Percentiles rank a stretch among this genome's conserved stretches.
These are phyloP conservation scores for Brachypodius melanocephalos DNA, from an alignment of 2,113 vertebrate genomes.

Conservation along the genomic window DNA sequence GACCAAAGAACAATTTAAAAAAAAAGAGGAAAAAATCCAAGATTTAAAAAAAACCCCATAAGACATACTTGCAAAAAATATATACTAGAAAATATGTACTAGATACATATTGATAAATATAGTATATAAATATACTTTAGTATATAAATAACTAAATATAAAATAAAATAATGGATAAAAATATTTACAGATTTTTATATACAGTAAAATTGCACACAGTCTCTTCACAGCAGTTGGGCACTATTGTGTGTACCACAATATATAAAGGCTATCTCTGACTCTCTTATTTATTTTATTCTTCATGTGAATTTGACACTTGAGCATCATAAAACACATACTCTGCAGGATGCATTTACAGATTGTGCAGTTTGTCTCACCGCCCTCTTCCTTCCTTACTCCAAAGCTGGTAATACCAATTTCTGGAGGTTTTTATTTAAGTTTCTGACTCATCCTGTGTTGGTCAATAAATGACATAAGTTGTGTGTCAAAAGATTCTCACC, in stretches of 20 bases:
- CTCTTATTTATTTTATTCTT: neutral
- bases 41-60: fast-evolving
- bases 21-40: fast-evolving
- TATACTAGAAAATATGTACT: neutral
- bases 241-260: fast-evolving
- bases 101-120: neutral
- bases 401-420: neutral
- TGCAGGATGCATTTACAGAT: neutral
- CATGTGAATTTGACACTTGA: neutral
- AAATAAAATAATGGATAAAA: too few species aligned
- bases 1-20: neutral
- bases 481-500: neutral
- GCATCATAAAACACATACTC: neutral
- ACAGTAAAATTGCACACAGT: neutral
- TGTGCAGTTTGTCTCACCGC: neutral
- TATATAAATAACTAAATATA: too few species aligned
- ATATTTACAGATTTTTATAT: neutral
- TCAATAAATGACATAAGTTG: neutral
- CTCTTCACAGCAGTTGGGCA: neutral
- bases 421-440: neutral
- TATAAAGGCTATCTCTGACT: neutral
- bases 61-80: neutral
- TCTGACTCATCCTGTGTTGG: fast-evolving
- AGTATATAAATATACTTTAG: too few species aligned
- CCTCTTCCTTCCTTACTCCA: neutral